Evolutionary conservation across 2,888 invertebrate genomes (phyloP), one percentile per base, ranked within the genome.

Genomic region (Caradrina kadenii): DNA sequence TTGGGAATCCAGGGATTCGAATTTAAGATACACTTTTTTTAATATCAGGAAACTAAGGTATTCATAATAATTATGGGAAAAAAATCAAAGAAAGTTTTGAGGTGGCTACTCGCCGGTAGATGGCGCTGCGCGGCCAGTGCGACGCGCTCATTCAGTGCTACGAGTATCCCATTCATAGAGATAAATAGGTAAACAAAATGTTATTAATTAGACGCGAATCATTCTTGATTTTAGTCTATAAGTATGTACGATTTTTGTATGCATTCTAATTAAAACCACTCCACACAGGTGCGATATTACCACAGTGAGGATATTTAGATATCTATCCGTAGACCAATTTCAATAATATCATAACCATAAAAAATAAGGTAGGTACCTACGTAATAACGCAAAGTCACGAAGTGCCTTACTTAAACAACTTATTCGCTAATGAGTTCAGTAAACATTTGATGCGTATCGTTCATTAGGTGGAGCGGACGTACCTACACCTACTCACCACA

Each of bases 401-500:
- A 63, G 15, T 5, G n/a, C n/a, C 17, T 17, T 50, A 58, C n/a
- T 17, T 15, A 55, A 63, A 48, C 17, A 63, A 61, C 6, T 42
- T 35, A 61, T 61, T 62, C 17, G 7, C 21, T 67, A 73, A 73
- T 65, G 50, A 69, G 35, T 68, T 64, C 26, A 62, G 58, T 80
- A 70, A 75, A 83, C 49, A 80, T 55, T 59, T 67, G 58, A 69
- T 65, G 65, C 67, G 56, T 79, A 77, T 79, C 52, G 69, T 74
- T 79, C 63, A 74, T 83, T 86, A 91, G 91, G 92, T 91, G 84
- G 87, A 91, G 87, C 91, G 93, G 93, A 93, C 87, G 92, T 81
- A 89, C 87, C 92, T 81, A 88, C 93, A 93, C 93, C 93, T 93
- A 93, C 93, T 89, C 91, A 81, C 82, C 69, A 74, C 75, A 77